These are phyloP conservation scores for Carpatolechia fugitivella DNA, from an alignment of 2,888 invertebrate genomes.

Conservation along the genomic window DNA sequence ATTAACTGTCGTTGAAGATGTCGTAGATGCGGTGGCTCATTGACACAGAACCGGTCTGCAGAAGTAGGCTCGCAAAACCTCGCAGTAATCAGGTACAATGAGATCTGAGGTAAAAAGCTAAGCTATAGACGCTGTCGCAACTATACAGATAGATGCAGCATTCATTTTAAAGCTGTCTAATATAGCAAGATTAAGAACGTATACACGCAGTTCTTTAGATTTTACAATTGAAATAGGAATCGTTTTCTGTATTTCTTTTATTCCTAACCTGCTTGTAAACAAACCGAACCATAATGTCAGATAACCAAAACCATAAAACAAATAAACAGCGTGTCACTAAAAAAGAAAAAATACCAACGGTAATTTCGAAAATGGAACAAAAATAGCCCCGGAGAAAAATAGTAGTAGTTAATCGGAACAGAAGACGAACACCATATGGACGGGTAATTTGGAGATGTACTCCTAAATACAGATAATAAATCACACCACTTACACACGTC, in stretches of 20 bases:
- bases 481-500: conserved; percentile 63
- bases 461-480: conserved; percentile 52
- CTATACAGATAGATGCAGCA: conserved; percentile 9
- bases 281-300: conserved; percentile 3
- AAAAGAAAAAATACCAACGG: conserved; percentile 15
- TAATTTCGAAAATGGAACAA: conserved; percentile 31
- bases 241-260: no score
- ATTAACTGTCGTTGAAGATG: background rate
- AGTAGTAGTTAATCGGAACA: conserved; percentile 33
- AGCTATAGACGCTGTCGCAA: conserved; percentile 23
- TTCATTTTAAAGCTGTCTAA: no score
- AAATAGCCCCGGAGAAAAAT: conserved; percentile 31
- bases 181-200: no score
- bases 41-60: conserved; percentile 55
- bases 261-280: background rate
- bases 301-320: conserved; percentile 9
- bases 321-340: conserved; percentile 15
- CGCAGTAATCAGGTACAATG: conserved; percentile 8
- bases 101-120: conserved; percentile 30
- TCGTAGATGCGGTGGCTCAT: background rate
- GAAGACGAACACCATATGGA: conserved; percentile 41
- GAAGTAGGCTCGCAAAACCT: conserved; percentile 62
- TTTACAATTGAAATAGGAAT: background rate
- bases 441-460: conserved; percentile 37
- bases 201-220: no score